Base-by-base conservation (phyloP, 2,113 vertebrate genomes). In the Indri indri region DNA sequence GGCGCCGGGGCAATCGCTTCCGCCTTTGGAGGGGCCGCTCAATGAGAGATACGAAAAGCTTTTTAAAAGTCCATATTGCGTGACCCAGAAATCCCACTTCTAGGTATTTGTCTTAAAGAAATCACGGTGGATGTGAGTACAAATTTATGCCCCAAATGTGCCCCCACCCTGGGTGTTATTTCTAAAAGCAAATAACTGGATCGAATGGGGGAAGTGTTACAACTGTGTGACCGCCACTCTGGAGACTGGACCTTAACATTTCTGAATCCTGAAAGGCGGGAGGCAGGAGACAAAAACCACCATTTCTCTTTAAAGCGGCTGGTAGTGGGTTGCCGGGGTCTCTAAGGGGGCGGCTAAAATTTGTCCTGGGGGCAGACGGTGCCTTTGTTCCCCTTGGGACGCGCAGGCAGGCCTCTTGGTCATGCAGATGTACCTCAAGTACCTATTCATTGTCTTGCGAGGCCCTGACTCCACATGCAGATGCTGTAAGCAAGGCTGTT, bases 361-460 rank as follows among this genome's bases (percentile, higher is more conserved):
- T 96, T 92, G 74, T 95, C 57, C 68, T 92, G 30, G 42, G 71
- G 94, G 86, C 90, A 96, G 95, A 91, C 7, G 12, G 70, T 92
- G 90, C 37, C 80, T 97, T 97, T 97, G 92, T 97, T 95, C 34
- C 1, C 1, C 52, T 83, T 25, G 23, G 82, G 70, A 95, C 92
- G 25, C 1, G 1, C 73, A 52, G 47, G 88, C 77, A 92, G 82
- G 71, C 91, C 88, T 94, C 91, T 92, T 97, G 93, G 94, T 97
- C 96, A 98, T 88, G 95, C 92, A 96, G 95, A 97, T 97, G 85
- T 90, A 97, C 97, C 92, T 97, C 97, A 93, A 97, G 97, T 97
- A 97, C 95, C 97, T 98, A 97, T 91, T 97, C 88, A 90, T 96
- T 97, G 96, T 97, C 90, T 91, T 77, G 68, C 68, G 80, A 83